Evolutionary conservation across 2,113 vertebrate species (phyloP).

Genomic region (Malurus elegans): DNA sequence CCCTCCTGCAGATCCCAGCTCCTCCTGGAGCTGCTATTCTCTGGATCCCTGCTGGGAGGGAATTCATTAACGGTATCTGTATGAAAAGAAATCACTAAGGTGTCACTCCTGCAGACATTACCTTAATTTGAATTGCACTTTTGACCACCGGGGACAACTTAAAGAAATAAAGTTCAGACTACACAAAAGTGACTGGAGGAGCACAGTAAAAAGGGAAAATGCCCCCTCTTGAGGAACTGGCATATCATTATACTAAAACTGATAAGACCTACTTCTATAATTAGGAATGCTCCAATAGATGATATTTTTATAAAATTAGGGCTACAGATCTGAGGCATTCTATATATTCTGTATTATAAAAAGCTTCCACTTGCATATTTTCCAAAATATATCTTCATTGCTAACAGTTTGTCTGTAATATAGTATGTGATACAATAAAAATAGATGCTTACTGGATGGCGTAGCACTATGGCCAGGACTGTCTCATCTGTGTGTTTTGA

Average conservation of each 20-base stretch:
- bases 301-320: constrained; percentile 48
- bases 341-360: constrained; percentile 22
- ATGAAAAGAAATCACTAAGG: background rate
- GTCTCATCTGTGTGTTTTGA: background rate
- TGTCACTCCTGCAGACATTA: background rate
- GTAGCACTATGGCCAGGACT: background rate
- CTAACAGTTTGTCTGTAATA: constrained; percentile 14
- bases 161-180: background rate
- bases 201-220: background rate
- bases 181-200: background rate
- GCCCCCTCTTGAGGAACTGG: background rate
- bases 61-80: background rate
- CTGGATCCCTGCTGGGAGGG: background rate
- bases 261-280: background rate
- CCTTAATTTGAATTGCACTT: background rate
- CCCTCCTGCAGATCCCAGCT: background rate
- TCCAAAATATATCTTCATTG: constrained; percentile 55
- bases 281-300: background rate
- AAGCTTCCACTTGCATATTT: background rate
- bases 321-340: constrained; percentile 29
- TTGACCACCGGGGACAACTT: background rate
- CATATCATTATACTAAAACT: background rate
- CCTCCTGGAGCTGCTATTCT: background rate
- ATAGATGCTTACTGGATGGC: constrained; percentile 3
- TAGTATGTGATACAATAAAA: constrained; percentile 42